Conservation (phyloP, 2,113 vertebrate genomes). For the Physeter macrocephalus region DNA sequence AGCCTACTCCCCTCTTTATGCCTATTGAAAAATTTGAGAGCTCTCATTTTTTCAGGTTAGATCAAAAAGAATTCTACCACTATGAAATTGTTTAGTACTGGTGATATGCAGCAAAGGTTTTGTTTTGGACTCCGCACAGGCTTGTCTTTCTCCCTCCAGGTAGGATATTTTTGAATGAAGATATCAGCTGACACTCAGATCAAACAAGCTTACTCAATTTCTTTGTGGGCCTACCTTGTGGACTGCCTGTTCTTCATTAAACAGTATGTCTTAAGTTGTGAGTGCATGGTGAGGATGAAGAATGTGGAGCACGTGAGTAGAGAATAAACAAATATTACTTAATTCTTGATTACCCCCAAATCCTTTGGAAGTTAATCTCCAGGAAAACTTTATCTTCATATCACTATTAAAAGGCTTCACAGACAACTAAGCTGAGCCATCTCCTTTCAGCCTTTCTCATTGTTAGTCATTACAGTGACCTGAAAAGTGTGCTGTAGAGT, state of each 20-base stretch:
- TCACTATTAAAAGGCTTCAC: background rate
- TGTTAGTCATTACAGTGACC: background rate
- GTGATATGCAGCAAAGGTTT: background rate
- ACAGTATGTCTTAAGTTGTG: background rate
- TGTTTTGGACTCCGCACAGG: background rate
- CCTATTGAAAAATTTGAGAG: background rate
- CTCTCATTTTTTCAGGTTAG: background rate
- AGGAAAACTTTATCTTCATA: background rate
- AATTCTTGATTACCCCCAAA: background rate
- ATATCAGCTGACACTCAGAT: background rate
- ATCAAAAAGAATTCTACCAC: background rate
- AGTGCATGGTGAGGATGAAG: background rate
- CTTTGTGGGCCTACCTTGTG: background rate
- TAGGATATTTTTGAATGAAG: background rate
- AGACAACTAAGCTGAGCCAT: background rate
- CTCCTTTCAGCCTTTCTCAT: background rate
- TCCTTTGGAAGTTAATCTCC: background rate
- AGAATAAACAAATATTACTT: background rate
- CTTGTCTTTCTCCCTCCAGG: background rate
- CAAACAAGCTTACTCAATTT: background rate
- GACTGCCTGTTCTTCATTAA: background rate
- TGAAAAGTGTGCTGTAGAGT: background rate
- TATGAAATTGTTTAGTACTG: background rate
- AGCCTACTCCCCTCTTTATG: accelerated
- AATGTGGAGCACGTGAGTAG: background rate